A percentile compares a stretch with the other conserved stretches of the same genome.
These are phyloP conservation scores for Cettia cetti DNA, from an alignment of 2,113 vertebrate species.

Conservation along the genomic window DNA sequence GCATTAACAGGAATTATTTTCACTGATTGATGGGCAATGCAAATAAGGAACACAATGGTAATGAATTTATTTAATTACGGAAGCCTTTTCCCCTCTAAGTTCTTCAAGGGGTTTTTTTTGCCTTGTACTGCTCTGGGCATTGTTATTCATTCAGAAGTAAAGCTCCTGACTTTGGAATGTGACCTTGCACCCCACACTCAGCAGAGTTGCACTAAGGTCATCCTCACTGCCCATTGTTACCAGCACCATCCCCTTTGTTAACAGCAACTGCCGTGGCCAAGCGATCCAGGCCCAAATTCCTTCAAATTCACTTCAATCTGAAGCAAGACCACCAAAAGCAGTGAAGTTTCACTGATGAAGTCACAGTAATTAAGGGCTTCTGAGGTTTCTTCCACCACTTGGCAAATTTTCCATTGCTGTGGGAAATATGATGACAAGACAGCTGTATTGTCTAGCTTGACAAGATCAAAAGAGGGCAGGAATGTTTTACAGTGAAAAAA, in stretches of 20 bases:
- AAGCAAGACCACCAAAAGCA: neutral
- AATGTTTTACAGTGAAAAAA: slow-evolving; percentile 17
- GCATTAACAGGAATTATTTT: neutral
- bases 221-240: accelerated
- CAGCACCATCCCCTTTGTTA: neutral
- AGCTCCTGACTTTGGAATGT: neutral
- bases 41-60: neutral
- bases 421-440: slow-evolving; percentile 33
- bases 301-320: neutral
- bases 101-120: neutral
- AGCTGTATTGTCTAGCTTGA: slow-evolving; percentile 36
- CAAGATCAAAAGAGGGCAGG: slow-evolving; percentile 37
- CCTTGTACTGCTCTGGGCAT: neutral
- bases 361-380: slow-evolving; percentile 16
- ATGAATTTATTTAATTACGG: neutral
- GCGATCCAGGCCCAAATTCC: neutral
- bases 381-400: neutral
- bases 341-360: neutral
- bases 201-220: neutral
- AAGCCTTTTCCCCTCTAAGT: neutral
- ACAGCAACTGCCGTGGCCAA: neutral
- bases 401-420: neutral
- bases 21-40: neutral
- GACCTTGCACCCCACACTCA: neutral
- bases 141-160: neutral